These are phyloP conservation scores for Eira barbara DNA, from an alignment of 2,113 vertebrate genomes.

Conservation along the genomic window DNA sequence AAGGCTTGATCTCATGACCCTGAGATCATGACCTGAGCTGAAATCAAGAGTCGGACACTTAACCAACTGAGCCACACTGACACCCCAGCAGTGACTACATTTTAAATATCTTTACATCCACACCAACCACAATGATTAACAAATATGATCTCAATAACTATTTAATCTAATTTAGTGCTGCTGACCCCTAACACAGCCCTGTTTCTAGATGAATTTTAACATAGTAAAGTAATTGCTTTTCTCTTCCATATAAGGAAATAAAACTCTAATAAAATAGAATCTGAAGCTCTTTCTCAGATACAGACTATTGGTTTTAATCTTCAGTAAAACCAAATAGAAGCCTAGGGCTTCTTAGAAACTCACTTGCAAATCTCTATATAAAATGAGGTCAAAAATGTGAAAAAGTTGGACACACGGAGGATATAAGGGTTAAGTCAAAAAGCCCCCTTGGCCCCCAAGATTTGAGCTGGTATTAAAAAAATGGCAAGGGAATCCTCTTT, in stretches of 20 bases:
- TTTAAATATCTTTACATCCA: neutral
- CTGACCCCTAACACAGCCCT: neutral
- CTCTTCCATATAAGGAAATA: slow-evolving; percentile 2
- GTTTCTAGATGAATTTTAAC: neutral
- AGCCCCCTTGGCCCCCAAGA: neutral
- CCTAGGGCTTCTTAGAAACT: neutral
- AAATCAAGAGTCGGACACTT: neutral
- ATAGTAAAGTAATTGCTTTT: neutral
- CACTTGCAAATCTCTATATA: neutral
- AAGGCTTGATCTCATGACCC: neutral
- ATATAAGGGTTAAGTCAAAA: neutral
- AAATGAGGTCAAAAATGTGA: neutral
- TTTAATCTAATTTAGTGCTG: neutral
- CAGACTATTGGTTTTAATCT: neutral
- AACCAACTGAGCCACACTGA: neutral
- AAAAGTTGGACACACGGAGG: neutral
- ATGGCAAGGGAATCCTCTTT: slow-evolving; percentile 45
- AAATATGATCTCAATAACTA: neutral
- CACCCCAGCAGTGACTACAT: neutral
- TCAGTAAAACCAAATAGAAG: neutral
- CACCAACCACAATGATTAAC: neutral
- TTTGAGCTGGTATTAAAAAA: neutral
- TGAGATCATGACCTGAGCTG: neutral
- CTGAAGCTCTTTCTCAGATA: neutral
- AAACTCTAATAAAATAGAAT: neutral